phyloP scores from a whole-genome alignment of 2,888 invertebrate genomes.

The Protophormia terraenovae region DNA sequence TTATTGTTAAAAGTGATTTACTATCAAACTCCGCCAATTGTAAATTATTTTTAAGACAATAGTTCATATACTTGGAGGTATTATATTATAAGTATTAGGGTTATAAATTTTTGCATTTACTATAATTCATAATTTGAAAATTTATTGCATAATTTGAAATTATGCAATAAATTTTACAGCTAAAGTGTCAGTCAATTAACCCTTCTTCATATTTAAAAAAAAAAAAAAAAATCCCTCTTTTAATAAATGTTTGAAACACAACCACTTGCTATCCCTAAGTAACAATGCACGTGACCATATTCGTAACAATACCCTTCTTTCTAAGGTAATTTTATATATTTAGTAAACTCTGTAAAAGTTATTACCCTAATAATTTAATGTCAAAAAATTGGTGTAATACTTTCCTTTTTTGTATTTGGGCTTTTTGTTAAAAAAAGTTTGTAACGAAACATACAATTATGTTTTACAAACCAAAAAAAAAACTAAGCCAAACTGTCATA shows the following conservation, averaged over 20 bases:
- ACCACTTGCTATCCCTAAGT: too few species aligned
- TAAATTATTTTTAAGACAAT: conserved; percentile 15
- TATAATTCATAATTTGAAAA: too few species aligned
- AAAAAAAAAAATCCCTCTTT: too few species aligned
- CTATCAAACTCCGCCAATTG: conserved; percentile 45
- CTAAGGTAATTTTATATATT: too few species aligned
- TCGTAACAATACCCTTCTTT: too few species aligned
- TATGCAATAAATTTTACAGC: too few species aligned
- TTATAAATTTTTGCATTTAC: too few species aligned
- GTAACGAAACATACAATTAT: conserved; percentile 55
- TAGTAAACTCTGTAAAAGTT: neutral
- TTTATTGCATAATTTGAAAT: too few species aligned
- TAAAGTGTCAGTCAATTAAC: too few species aligned
- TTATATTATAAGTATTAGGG: conserved; percentile 17
- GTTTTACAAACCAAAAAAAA: neutral
- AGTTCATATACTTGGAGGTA: neutral
- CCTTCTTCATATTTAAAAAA: too few species aligned
- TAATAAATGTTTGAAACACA: too few species aligned
- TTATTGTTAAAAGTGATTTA: conserved; percentile 52
- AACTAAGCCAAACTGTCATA: conserved; percentile 61
- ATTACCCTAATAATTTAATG: conserved; percentile 14
- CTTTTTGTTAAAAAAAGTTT: conserved; percentile 40
- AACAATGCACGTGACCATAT: too few species aligned
- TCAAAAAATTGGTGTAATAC: conserved; percentile 51
- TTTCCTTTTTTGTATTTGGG: conserved; percentile 50